Evolutionary conservation across 2,888 invertebrate genomes (phyloP).

Genomic region (Microctonus aethiopoides): DNA sequence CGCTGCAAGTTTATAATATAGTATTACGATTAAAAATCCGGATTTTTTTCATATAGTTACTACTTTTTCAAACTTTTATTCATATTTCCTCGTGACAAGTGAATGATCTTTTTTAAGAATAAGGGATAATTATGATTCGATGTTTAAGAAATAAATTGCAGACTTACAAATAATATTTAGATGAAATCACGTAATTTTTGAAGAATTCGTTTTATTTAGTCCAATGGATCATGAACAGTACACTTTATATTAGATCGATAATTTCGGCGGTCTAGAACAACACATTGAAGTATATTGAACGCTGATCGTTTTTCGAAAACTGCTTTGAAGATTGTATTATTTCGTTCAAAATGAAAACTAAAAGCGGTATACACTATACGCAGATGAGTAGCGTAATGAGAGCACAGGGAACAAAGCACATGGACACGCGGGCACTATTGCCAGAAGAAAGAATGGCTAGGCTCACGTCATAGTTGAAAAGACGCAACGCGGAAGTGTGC

Average conservation of each 20-base stretch:
- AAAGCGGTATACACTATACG: constrained; percentile 6
- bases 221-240: background rate
- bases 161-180: background rate
- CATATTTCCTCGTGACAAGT: background rate
- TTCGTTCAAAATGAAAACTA: background rate
- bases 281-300: no score
- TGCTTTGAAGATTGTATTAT: background rate
- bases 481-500: constrained; percentile 44
- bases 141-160: background rate
- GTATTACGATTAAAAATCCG: no score
- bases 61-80: background rate
- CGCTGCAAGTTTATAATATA: no score
- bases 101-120: background rate
- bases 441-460: constrained; percentile 26
- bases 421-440: constrained; percentile 35
- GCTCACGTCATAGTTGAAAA: constrained; percentile 43
- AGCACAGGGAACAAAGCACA: constrained; percentile 44
- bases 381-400: constrained; percentile 32
- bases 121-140: background rate
- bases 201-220: background rate
- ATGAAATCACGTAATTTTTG: background rate
- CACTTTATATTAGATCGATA: background rate
- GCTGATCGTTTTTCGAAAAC: background rate
- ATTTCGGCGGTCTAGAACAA: background rate
- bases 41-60: no score